phyloP scores from a whole-genome alignment of 2,797 vertebrate species.

The Hapalemur alaotrensis region DNA sequence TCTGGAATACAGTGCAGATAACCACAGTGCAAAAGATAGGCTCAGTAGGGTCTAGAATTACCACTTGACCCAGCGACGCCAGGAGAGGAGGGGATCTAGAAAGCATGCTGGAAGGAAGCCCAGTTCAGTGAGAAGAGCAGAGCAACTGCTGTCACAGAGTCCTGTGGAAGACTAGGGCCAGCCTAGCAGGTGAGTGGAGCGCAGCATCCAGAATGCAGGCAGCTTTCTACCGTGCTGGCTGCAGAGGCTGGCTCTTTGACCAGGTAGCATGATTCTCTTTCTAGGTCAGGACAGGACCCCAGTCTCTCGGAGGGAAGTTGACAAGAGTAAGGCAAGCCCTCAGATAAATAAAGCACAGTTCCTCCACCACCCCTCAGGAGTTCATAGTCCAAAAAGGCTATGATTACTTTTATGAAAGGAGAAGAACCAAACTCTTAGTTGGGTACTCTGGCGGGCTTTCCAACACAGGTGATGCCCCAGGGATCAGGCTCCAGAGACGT shows the following conservation, averaged over 20 bases:
- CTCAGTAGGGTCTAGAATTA: background rate
- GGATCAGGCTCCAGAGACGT: background rate
- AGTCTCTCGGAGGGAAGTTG: background rate
- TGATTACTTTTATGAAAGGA: background rate
- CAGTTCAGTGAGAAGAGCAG: background rate
- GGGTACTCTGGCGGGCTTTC: background rate
- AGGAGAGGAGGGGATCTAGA: background rate
- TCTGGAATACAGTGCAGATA: background rate
- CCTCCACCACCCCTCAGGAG: background rate
- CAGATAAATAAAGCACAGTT: background rate
- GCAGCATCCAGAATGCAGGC: fast-evolving
- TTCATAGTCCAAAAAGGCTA: background rate
- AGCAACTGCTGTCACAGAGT: background rate
- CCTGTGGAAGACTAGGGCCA: background rate
- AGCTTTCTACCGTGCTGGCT: background rate
- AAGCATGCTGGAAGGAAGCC: background rate
- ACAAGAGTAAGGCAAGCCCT: background rate
- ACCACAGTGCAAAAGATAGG: background rate
- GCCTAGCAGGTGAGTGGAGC: background rate
- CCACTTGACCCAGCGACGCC: background rate
- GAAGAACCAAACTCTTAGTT: background rate
- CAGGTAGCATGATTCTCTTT: background rate
- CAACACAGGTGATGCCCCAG: background rate
- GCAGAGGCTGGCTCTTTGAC: background rate
- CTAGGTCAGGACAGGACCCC: background rate